Conservation (phyloP, 2,888 invertebrate genomes). For the Aleiodes alternator region DNA sequence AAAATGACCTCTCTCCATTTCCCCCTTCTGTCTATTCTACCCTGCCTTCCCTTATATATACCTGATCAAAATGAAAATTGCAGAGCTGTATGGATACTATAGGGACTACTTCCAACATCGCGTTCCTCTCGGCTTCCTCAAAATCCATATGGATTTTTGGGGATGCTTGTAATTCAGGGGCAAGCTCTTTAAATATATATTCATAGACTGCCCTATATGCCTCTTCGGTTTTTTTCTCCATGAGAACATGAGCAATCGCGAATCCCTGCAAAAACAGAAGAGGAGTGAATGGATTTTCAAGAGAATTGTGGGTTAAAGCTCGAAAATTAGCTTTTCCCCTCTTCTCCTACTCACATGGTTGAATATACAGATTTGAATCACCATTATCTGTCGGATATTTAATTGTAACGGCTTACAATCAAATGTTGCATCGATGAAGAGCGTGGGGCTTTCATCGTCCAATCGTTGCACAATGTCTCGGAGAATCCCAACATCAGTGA, state of each 20-base stretch:
- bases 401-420: not conserved
- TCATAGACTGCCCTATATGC: not conserved
- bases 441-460: no score
- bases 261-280: no score
- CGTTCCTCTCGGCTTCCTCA: not conserved
- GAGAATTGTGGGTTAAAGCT: no score
- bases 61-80: not conserved
- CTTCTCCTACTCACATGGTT: not conserved
- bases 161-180: not conserved
- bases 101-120: not conserved
- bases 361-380: not conserved
- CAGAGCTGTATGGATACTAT: not conserved
- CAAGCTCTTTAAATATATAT: not conserved
- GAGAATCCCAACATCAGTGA: no score
- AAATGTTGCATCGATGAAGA: not conserved
- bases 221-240: no score
- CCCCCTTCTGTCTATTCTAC: no score
- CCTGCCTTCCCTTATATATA: not conserved
- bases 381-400: not conserved
- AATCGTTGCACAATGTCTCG: no score
- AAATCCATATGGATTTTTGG: constrained; percentile 4
- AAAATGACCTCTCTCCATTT: no score
- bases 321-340: no score
- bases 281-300: no score
- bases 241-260: no score